Evolutionary conservation across 2,888 invertebrate genomes (phyloP).

Genomic region (Morinoia aosen): DNA sequence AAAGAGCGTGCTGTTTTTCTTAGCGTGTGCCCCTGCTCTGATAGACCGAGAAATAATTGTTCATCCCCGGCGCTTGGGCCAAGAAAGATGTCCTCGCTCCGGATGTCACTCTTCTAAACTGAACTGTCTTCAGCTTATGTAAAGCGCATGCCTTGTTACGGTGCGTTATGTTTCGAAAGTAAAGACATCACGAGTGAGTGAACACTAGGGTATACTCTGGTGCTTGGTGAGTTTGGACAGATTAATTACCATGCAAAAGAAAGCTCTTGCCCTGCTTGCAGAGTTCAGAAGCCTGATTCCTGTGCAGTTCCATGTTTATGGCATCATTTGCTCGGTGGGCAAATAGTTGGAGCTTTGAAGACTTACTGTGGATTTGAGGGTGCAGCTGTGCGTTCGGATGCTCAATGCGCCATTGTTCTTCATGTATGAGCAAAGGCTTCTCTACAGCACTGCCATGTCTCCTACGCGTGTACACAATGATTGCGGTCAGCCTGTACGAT

Average conservation of each 20-base stretch:
- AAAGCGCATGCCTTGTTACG: not conserved
- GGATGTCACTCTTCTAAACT: no score
- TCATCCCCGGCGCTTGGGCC: no score
- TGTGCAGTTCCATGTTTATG: no score
- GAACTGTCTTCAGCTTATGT: no score
- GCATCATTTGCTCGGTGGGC: not conserved
- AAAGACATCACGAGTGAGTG: not conserved
- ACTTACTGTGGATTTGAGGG: not conserved
- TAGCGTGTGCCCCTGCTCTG: not conserved
- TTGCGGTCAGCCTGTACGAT: not conserved
- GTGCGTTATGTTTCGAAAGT: not conserved
- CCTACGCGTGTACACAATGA: not conserved
- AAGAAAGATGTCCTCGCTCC: no score
- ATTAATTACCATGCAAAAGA: not conserved
- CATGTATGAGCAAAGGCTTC: not conserved
- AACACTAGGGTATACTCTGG: not conserved
- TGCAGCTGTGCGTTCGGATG: not conserved
- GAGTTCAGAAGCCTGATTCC: no score
- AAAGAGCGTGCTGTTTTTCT: not conserved
- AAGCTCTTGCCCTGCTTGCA: not conserved
- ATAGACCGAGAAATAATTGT: no score
- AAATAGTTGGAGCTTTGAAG: not conserved
- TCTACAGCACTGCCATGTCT: not conserved
- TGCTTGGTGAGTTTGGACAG: not conserved
- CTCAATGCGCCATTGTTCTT: not conserved